These are phyloP conservation scores for Diabrotica balteata DNA, from an alignment of 2,888 invertebrate genomes.

Conservation along the genomic window DNA sequence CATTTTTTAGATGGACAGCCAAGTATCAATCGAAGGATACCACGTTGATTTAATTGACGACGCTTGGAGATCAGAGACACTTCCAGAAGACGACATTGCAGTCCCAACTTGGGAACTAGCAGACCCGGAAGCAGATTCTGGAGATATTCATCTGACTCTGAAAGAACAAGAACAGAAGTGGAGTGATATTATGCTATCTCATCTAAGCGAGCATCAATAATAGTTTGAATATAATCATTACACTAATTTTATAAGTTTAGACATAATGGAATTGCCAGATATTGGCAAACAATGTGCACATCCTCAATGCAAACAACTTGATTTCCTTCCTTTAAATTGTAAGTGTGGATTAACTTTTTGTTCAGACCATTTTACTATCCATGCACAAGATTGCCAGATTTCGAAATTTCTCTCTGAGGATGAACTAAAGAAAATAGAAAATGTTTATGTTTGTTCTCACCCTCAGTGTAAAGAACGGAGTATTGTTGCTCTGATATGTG, in stretches of 20 bases:
- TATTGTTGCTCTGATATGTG: slow-evolving; percentile 70
- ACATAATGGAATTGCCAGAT: slow-evolving; percentile 74
- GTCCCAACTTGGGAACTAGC: slow-evolving; percentile 89
- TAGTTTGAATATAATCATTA: slow-evolving; percentile 29
- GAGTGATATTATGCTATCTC: slow-evolving; percentile 65
- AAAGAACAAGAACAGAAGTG: slow-evolving; percentile 83
- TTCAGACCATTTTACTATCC: slow-evolving; percentile 69
- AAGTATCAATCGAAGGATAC: slow-evolving; percentile 76
- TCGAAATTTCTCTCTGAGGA: slow-evolving; percentile 40
- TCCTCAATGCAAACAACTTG: slow-evolving; percentile 70
- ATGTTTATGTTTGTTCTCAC: slow-evolving; percentile 65
- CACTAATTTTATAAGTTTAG: too few relatives aligned
- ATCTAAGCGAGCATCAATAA: slow-evolving; percentile 64
- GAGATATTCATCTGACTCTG: slow-evolving; percentile 87
- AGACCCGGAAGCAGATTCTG: slow-evolving; percentile 92
- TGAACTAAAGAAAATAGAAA: slow-evolving; percentile 44
- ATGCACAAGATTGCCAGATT: slow-evolving; percentile 64
- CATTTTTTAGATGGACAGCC: slow-evolving; percentile 65
- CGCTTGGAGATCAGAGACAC: slow-evolving; percentile 81
- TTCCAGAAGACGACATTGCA: slow-evolving; percentile 83
- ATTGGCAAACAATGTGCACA: slow-evolving; percentile 72
- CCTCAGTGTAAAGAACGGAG: slow-evolving; percentile 68
- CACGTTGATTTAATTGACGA: slow-evolving; percentile 84
- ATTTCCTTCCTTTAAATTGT: slow-evolving; percentile 76
- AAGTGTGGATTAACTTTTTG: slow-evolving; percentile 71